A percentile compares a stretch with the other conserved stretches of the same genome.
These are phyloP conservation scores for Tetramorium parvispinum DNA, from an alignment of 1,140 invertebrate genomes.

Conservation along the genomic window DNA sequence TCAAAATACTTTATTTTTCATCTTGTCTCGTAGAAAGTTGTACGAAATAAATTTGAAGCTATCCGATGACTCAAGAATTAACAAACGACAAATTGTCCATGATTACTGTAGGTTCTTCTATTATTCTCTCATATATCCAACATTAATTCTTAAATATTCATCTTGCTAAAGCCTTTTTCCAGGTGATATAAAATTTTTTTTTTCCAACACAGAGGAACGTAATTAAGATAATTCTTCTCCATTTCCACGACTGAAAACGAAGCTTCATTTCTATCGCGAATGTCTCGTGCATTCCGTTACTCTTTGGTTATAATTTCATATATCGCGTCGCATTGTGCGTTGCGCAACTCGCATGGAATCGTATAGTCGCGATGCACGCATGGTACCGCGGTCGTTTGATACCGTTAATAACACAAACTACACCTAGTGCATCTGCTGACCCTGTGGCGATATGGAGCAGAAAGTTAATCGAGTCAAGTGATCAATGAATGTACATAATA, in stretches of 20 bases:
- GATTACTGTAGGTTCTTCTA: not conserved
- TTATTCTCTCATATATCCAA: not conserved
- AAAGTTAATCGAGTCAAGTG: slow-evolving; percentile 75
- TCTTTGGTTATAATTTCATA: slow-evolving; percentile 63
- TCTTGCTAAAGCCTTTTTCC: no score
- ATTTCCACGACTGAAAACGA: not conserved
- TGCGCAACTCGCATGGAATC: slow-evolving; percentile 56
- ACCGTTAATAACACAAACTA: slow-evolving; percentile 66
- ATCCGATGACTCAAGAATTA: not conserved
- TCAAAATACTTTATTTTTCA: not conserved
- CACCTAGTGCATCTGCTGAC: slow-evolving; percentile 68
- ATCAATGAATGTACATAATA: slow-evolving; percentile 67
- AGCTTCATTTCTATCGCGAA: not conserved
- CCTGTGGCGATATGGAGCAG: slow-evolving; percentile 71
- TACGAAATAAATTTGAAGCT: not conserved
- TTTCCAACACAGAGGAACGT: not conserved
- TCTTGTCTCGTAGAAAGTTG: not conserved
- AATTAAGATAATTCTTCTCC: not conserved
- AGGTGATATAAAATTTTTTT: not conserved
- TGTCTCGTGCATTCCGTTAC: not conserved
- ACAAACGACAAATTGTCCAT: not conserved
- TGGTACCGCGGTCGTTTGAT: slow-evolving; percentile 52
- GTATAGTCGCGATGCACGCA: slow-evolving; percentile 25
- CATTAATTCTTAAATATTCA: not conserved
- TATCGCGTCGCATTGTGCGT: slow-evolving; percentile 1